Conservation (phyloP, 2,113 vertebrate genomes). For the Cyrtonyx montezumae region DNA sequence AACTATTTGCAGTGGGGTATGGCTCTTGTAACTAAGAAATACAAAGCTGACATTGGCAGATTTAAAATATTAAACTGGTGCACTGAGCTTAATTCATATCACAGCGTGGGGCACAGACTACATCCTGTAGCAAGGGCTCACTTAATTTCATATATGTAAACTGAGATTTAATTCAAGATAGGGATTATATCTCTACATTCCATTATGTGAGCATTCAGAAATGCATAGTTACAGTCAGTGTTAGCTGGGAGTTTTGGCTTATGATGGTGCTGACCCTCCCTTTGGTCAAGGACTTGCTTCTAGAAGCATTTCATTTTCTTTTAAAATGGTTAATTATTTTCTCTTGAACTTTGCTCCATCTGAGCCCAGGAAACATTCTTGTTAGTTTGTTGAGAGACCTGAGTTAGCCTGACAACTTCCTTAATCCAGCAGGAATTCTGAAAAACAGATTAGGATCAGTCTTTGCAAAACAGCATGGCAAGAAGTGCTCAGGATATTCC, state of each 20-base stretch:
- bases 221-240: background rate
- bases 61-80: background rate
- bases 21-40: conserved; percentile 91
- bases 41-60: background rate
- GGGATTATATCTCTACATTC: background rate
- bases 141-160: background rate
- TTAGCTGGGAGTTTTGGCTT: background rate
- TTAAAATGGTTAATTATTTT: too few species aligned
- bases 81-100: background rate
- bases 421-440: background rate
- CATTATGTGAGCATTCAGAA: background rate
- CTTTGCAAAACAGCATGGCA: background rate
- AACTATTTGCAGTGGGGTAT: conserved; percentile 91
- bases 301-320: too few species aligned
- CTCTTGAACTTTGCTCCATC: too few species aligned
- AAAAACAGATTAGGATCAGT: background rate
- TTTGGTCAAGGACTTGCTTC: too few species aligned
- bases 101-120: background rate
- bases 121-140: background rate
- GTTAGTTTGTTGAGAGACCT: background rate
- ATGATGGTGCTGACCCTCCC: background rate
- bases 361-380: background rate
- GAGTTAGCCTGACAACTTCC: background rate
- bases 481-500: background rate
- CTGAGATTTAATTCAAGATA: background rate